Conservation (phyloP, 1,140 invertebrate species). For the Nephila pilipes region DNA sequence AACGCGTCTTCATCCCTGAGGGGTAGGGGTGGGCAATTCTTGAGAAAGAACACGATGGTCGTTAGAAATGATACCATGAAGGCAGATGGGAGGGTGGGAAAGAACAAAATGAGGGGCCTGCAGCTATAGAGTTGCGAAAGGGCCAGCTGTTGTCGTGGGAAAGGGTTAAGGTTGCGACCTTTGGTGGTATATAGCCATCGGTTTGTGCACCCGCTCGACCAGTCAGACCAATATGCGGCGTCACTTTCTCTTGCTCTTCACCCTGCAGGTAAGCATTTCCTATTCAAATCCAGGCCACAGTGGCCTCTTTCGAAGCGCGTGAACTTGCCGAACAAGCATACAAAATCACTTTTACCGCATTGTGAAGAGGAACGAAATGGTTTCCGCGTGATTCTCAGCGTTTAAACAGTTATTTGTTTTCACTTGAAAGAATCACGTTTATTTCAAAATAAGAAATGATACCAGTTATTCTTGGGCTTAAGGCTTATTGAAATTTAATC, state of each 20-base stretch:
- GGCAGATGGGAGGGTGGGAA: not conserved
- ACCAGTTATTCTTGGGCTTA: no score
- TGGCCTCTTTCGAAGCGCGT: not conserved
- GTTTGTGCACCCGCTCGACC: constrained; percentile 37
- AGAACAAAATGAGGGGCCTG: not conserved
- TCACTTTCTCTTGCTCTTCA: constrained; percentile 46
- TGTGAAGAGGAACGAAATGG: not conserved
- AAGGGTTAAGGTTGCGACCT: constrained; percentile 60
- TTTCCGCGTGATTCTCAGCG: not conserved
- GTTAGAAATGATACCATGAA: not conserved
- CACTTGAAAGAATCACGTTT: no score
- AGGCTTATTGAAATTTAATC: no score
- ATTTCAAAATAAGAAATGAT: no score
- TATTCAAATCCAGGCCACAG: constrained; percentile 17
- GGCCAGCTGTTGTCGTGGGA: constrained; percentile 52
- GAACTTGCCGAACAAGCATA: not conserved
- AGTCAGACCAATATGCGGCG: constrained; percentile 38
- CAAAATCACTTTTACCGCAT: not conserved
- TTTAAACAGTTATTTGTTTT: no score
- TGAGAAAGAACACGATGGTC: not conserved
- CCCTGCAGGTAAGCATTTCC: constrained; percentile 44
- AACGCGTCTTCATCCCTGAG: not conserved
- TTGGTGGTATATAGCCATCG: constrained; percentile 58
- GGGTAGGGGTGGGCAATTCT: not conserved
- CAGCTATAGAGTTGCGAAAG: constrained; percentile 16